A percentile compares a stretch with the other conserved stretches of the same genome.
These are phyloP conservation scores for Ranitomeya variabilis DNA, from an alignment of 2,113 vertebrate genomes.

Conservation along the genomic window DNA sequence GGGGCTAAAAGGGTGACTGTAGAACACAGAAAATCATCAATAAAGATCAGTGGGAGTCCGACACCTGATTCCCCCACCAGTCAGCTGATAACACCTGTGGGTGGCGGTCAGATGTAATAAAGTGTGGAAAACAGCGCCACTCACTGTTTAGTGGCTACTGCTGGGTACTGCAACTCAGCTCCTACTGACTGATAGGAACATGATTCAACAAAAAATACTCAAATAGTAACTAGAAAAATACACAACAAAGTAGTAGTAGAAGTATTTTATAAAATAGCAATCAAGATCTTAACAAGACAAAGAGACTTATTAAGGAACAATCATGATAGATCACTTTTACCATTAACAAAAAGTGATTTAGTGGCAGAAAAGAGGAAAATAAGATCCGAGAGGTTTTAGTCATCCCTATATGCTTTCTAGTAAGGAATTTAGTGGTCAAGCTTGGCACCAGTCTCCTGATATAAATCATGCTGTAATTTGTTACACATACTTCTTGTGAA, in stretches of 20 bases:
- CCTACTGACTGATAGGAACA: too few species aligned
- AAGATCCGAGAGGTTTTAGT: background rate
- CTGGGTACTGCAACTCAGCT: too few species aligned
- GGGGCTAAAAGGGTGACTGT: too few species aligned
- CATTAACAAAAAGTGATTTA: background rate
- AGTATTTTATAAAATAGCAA: background rate
- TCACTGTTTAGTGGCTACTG: too few species aligned
- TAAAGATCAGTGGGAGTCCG: too few species aligned
- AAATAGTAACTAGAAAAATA: background rate
- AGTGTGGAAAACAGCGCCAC: too few species aligned
- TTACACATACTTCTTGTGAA: background rate
- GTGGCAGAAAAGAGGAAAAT: background rate
- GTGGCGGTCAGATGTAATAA: too few species aligned
- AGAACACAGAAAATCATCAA: too few species aligned
- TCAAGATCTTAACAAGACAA: background rate
- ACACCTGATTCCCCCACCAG: too few species aligned
- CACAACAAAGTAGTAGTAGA: too few species aligned
- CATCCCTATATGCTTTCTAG: constrained; percentile 18
- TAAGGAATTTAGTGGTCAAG: constrained; percentile 16
- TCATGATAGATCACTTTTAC: background rate
- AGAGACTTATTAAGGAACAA: background rate
- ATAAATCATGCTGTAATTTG: constrained; percentile 1
- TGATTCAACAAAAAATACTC: background rate
- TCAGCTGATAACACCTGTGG: too few species aligned
- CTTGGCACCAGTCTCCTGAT: background rate